These are phyloP conservation scores for Merluccius polli DNA, from an alignment of 2,797 vertebrate genomes.

Conservation along the genomic window DNA sequence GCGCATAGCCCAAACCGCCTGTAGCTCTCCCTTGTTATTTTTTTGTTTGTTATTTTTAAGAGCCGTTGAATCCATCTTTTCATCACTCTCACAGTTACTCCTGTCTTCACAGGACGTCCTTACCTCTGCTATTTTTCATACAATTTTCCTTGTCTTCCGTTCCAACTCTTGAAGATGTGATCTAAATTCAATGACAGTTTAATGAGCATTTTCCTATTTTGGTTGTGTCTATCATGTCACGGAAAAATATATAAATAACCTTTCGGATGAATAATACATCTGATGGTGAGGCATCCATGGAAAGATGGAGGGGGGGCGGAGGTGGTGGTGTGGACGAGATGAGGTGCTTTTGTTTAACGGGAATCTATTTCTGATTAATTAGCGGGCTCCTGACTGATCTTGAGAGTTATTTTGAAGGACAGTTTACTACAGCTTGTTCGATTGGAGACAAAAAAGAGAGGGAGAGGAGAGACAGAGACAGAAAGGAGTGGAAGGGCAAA, in stretches of 20 bases:
- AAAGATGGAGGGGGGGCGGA: slow-evolving; percentile 40
- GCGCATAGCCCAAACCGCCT: slow-evolving; percentile 38
- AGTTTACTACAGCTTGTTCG: slow-evolving; percentile 14
- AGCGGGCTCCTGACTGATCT: slow-evolving; percentile 44
- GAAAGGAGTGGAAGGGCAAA: background rate
- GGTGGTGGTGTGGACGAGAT: too few species aligned
- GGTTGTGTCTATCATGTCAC: slow-evolving; percentile 80
- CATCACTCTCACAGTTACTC: background rate
- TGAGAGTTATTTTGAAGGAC: slow-evolving; percentile 41
- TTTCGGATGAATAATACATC: slow-evolving; percentile 87
- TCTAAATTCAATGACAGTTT: slow-evolving; percentile 86
- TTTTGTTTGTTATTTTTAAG: slow-evolving; percentile 18
- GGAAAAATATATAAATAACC: slow-evolving; percentile 48
- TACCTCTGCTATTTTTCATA: slow-evolving; percentile 7
- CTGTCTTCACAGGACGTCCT: background rate
- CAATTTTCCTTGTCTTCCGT: slow-evolving; percentile 24
- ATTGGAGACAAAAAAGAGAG: slow-evolving; percentile 7
- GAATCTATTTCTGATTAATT: slow-evolving; percentile 60
- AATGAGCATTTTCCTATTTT: slow-evolving; percentile 86
- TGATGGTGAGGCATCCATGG: slow-evolving; percentile 60
- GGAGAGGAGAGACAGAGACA: background rate
- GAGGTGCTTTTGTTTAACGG: slow-evolving; percentile 66
- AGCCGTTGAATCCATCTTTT: background rate
- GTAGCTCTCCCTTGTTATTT: slow-evolving; percentile 26
- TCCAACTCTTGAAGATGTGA: slow-evolving; percentile 71